These are phyloP conservation scores for Pteropus alecto DNA, from an alignment of 2,113 vertebrate genomes.

Conservation along the genomic window DNA sequence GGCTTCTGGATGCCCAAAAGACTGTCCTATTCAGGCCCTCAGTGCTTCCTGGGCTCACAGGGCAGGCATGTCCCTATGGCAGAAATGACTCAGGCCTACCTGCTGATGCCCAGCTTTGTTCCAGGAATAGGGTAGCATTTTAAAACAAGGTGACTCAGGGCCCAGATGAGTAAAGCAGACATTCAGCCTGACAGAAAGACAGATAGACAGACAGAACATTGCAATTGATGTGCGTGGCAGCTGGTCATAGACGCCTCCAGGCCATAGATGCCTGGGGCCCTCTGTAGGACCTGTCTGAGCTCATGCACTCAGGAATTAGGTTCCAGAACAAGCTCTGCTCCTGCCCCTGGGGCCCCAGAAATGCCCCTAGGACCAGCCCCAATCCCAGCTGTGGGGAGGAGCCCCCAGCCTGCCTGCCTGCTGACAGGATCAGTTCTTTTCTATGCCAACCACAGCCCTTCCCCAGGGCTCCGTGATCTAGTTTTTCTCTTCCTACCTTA, in stretches of 20 bases:
- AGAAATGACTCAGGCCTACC: constrained; percentile 47
- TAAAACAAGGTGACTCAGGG: constrained; percentile 44
- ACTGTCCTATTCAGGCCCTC: neutral
- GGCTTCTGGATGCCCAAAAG: neutral
- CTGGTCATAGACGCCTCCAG: neutral
- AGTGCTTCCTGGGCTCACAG: neutral
- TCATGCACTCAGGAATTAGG: neutral
- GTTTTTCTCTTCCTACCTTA: constrained; percentile 65
- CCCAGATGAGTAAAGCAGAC: constrained; percentile 32
- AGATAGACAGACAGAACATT: neutral
- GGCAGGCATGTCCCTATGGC: neutral
- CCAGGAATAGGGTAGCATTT: constrained; percentile 24
- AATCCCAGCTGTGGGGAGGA: neutral
- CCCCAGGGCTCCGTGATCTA: constrained; percentile 73
- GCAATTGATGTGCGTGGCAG: neutral
- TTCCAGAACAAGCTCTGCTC: neutral
- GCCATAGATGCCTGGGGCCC: fast-evolving
- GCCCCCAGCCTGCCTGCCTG: neutral
- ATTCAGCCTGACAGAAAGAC: neutral
- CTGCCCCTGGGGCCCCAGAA: neutral
- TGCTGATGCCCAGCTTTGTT: neutral
- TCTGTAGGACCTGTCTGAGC: neutral
- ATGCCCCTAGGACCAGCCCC: neutral
- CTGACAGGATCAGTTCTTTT: neutral
- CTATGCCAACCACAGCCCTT: constrained; percentile 59